Base-by-base conservation (phyloP, 2,888 invertebrate genomes). In the Orgyia antiqua region DNA sequence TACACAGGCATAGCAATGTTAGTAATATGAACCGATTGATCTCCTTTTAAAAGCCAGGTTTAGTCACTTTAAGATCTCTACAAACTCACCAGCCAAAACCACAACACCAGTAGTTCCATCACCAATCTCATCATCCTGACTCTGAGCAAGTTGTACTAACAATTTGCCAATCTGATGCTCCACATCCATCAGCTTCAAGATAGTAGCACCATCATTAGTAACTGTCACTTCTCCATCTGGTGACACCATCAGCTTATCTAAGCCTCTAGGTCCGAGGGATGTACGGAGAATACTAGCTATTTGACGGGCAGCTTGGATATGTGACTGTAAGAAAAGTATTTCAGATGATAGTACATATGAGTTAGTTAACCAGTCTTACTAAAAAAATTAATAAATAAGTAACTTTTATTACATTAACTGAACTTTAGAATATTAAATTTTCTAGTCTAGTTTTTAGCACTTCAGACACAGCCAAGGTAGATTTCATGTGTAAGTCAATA, bases 41-140 rank as follows among this genome's bases (percentile, higher is more conserved):
- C n/a, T n/a, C n/a, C n/a, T n/a, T n/a, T n/a, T n/a, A n/a, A n/a
- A n/a, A n/a, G n/a, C n/a, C n/a, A n/a, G n/a, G n/a, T n/a, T n/a
- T n/a, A n/a, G n/a, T n/a, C n/a, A n/a, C n/a, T n/a, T n/a, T n/a
- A n/a, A n/a, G n/a, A n/a, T n/a, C n/a, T n/a, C n/a, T n/a, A n/a
- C n/a, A n/a, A 12, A 51, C 66, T 51, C 41, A 65, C 90, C 92
- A 44, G 92, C 92, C 36, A 92, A 67, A 0, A 92, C 92, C 10
- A 99, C 99, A 50, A 99, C 99, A 7, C 99, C 99, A 5, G 99
- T 99, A 1, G 99, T 99, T 27, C 99, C 99, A 87, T 99, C 99
- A 20, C 99, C 99, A 59, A 99, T 98, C 88, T 99, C 99, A 86
- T 99, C 98, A 73, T 99, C 99, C 77, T 99, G 99, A 33, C 98